Conservation (phyloP, 2,113 vertebrate species). For the Xyliphius kryptos region DNA sequence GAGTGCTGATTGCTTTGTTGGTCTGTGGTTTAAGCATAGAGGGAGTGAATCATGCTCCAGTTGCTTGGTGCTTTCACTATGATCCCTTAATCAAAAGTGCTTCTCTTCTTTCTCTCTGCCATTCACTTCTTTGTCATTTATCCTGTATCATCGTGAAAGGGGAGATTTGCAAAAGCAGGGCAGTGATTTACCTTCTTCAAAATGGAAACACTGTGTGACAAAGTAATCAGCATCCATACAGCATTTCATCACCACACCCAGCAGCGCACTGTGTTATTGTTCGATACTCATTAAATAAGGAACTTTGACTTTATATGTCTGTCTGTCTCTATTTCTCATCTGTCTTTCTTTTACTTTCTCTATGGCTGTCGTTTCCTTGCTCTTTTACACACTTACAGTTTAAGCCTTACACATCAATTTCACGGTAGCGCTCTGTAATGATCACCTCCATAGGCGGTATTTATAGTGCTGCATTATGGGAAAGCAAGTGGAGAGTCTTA, state of each 20-base stretch:
- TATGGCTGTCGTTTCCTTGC: not conserved
- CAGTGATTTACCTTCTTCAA: not conserved
- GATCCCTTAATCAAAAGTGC: slow-evolving; percentile 2
- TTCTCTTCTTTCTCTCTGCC: not conserved
- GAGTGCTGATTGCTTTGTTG: slow-evolving; percentile 16
- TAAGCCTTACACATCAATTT: slow-evolving; percentile 47
- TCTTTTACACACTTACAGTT: slow-evolving; percentile 35
- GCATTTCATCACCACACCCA: not conserved
- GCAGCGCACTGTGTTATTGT: not conserved
- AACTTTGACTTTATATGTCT: no score
- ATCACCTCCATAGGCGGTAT: slow-evolving; percentile 13
- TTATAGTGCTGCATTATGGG: not conserved
- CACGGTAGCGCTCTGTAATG: slow-evolving; percentile 36
- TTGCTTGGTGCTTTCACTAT: not conserved
- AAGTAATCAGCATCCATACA: slow-evolving; percentile 20
- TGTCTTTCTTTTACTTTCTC: not conserved
- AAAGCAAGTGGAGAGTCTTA: slow-evolving; percentile 22
- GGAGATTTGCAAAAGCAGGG: not conserved
- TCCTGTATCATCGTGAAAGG: not conserved
- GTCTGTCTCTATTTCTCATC: not conserved
- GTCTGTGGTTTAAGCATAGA: slow-evolving; percentile 1
- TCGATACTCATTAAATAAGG: no score
- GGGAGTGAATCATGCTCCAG: not conserved
- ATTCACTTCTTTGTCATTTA: not conserved
- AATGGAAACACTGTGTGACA: slow-evolving; percentile 8